Conservation (phyloP, 2,888 invertebrate genomes). For the Blera fallax region DNA sequence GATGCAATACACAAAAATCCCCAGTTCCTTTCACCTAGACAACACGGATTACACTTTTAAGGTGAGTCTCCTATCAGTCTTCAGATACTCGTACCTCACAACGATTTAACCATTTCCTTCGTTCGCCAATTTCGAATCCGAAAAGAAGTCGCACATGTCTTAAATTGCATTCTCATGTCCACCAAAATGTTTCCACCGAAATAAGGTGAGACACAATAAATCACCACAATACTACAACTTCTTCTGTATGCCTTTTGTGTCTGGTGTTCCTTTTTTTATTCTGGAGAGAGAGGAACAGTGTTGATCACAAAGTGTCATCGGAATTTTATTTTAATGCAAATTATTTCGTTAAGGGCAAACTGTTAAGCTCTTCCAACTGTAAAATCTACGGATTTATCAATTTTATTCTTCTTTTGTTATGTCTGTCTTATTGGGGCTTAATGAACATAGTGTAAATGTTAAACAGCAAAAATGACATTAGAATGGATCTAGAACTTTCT, state of each 20-base stretch:
- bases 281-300: not conserved
- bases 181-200: not conserved
- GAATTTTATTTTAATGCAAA: conserved; percentile 51
- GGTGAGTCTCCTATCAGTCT: no score
- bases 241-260: not conserved
- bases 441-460: conserved; percentile 18
- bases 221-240: not conserved
- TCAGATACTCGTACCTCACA: no score
- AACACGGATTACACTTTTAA: no score
- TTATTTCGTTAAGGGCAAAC: conserved; percentile 21
- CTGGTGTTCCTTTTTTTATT: not conserved
- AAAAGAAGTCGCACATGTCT: not conserved
- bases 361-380: conserved; percentile 39
- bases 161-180: no score
- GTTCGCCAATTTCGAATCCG: no score
- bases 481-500: conserved; percentile 31
- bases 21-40: no score
- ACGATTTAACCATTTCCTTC: no score
- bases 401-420: conserved; percentile 28
- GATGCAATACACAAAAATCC: no score
- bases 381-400: conserved; percentile 37
- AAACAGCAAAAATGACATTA: conserved; percentile 10
- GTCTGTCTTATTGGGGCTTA: not conserved
- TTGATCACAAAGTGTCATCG: conserved; percentile 37
- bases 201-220: not conserved